A percentile compares a stretch with the other conserved stretches of the same genome.
Evolutionary conservation across 2,113 vertebrate genomes (phyloP).

Genomic region (Propithecus coquereli): DNA sequence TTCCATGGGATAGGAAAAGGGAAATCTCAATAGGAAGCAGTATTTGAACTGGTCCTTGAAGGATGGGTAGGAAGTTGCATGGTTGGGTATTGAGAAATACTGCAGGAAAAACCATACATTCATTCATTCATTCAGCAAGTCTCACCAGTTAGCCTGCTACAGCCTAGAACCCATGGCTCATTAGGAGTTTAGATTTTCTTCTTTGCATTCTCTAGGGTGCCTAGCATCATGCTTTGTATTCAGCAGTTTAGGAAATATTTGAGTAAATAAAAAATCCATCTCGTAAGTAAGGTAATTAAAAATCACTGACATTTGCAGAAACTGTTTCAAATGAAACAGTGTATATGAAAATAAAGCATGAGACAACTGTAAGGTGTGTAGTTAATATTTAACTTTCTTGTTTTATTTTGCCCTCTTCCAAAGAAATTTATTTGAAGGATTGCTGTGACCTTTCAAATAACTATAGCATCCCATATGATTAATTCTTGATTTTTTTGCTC

Average conservation of each 20-base stretch:
- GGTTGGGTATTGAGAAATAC: neutral
- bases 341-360: constrained; percentile 14
- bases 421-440: constrained; percentile 13
- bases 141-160: neutral
- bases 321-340: neutral
- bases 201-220: neutral
- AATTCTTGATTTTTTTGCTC: neutral
- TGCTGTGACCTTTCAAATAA: constrained; percentile 31
- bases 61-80: neutral
- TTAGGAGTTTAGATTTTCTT: neutral
- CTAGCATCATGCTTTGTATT: neutral
- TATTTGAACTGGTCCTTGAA: neutral
- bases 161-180: neutral
- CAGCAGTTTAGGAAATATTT: constrained; percentile 20
- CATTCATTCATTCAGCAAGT: neutral
- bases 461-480: neutral
- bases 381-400: neutral
- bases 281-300: neutral
- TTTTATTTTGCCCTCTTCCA: constrained; percentile 6
- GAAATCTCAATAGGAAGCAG: neutral
- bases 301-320: constrained; percentile 9
- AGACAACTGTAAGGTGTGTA: neutral
- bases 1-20: neutral
- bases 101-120: neutral
- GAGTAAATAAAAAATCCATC: neutral